These are phyloP conservation scores for Brienomyrus longianalis DNA, from an alignment of 2,113 vertebrate genomes.

Conservation along the genomic window DNA sequence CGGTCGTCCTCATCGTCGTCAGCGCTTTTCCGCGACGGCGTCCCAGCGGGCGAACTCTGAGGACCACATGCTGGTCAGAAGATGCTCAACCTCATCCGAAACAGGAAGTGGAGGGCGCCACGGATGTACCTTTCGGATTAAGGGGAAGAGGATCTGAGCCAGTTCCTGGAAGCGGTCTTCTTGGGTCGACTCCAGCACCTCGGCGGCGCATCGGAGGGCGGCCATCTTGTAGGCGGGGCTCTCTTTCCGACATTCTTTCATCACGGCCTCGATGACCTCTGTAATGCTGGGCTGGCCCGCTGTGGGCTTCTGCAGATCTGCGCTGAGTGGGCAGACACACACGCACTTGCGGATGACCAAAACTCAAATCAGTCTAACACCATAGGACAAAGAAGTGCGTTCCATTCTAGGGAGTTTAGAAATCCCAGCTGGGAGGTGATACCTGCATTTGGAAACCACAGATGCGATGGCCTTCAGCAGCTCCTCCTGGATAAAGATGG, in stretches of 20 bases:
- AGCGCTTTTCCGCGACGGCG: constrained; percentile 50
- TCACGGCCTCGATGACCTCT: constrained; percentile 73
- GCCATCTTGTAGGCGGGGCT: constrained; percentile 81
- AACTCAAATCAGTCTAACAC: background rate
- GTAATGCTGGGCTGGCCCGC: constrained; percentile 69
- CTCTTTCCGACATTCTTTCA: constrained; percentile 89
- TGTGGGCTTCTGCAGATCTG: constrained; percentile 70
- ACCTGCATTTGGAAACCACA: constrained; percentile 83
- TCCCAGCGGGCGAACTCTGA: constrained; percentile 71
- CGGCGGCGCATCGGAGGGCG: constrained; percentile 73
- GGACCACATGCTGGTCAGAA: background rate
- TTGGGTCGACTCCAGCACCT: constrained; percentile 73
- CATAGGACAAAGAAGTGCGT: background rate
- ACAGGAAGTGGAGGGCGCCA: background rate
- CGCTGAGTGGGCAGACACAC: constrained; percentile 37
- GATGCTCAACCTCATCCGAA: background rate
- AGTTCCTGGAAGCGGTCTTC: constrained; percentile 81
- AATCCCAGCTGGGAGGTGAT: background rate
- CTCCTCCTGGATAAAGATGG: constrained; percentile 72
- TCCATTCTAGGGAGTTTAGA: background rate
- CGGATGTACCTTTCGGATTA: constrained; percentile 82
- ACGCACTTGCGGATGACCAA: background rate
- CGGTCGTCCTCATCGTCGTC: constrained; percentile 56
- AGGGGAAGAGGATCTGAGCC: constrained; percentile 76
- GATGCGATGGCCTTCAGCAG: constrained; percentile 86